Percentiles rank a stretch among this genome's conserved stretches.
phyloP scores from a whole-genome alignment of 2,797 vertebrate genomes.

The Sebastes flavidus region DNA sequence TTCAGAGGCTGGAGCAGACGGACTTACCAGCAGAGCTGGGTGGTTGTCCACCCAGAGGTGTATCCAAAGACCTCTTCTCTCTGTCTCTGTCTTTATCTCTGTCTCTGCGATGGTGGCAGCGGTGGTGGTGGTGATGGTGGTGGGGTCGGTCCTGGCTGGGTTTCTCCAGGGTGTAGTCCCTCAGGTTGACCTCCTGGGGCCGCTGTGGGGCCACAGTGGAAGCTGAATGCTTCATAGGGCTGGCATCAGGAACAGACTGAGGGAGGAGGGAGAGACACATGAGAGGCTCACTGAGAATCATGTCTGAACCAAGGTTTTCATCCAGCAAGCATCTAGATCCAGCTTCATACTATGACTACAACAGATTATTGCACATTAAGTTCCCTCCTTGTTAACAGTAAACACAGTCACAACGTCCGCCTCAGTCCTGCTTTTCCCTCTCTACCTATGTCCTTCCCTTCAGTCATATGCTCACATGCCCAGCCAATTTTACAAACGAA shows the following conservation, averaged over 20 bases:
- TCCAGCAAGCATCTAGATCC: neutral
- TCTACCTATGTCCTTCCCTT: no score
- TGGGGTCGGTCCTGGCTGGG: slow-evolving; percentile 82
- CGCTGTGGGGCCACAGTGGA: slow-evolving; percentile 89
- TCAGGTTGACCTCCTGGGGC: slow-evolving; percentile 83
- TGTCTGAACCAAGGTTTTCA: neutral
- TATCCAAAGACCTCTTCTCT: slow-evolving; percentile 91
- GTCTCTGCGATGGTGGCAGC: slow-evolving; percentile 89
- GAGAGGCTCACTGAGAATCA: neutral
- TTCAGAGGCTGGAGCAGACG: slow-evolving; percentile 26
- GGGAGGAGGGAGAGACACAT: neutral
- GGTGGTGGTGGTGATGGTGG: slow-evolving; percentile 89
- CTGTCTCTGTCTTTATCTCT: slow-evolving; percentile 76
- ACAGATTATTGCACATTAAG: neutral
- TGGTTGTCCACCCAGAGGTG: slow-evolving; percentile 79
- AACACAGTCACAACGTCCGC: neutral
- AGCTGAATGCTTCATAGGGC: slow-evolving; percentile 92
- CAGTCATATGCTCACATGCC: neutral
- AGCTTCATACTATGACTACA: neutral
- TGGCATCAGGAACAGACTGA: slow-evolving; percentile 88
- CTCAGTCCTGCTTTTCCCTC: neutral
- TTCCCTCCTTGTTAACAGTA: neutral
- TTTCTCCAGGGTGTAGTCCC: slow-evolving; percentile 83
- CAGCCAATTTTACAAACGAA: neutral
- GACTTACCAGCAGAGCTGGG: slow-evolving; percentile 81